Evolutionary conservation across 2,888 invertebrate species (phyloP).

Genomic region (Stenodera caucasica): DNA sequence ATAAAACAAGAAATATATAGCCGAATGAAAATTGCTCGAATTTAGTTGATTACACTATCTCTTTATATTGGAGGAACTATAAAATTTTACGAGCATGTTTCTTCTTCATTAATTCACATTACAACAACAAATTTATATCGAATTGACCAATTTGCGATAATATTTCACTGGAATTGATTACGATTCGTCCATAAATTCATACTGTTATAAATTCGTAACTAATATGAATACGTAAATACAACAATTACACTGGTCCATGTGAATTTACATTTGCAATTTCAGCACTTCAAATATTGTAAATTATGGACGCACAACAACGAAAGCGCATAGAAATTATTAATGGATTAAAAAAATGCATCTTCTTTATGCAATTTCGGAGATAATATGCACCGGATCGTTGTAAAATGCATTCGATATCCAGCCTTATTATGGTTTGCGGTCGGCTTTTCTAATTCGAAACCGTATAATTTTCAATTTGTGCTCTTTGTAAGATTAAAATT

Average conservation of each 20-base stretch:
- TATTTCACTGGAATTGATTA: neutral
- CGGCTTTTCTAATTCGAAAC: constrained; percentile 48
- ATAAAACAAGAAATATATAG: neutral
- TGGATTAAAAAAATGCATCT: no score
- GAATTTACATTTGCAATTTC: no score
- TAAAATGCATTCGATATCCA: neutral
- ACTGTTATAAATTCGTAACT: neutral
- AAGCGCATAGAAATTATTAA: no score
- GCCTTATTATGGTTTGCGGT: constrained; percentile 51
- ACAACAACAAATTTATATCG: neutral
- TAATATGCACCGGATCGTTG: no score
- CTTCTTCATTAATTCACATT: neutral
- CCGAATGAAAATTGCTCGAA: neutral
- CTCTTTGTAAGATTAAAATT: constrained; percentile 49
- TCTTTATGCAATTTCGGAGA: no score
- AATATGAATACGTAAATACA: neutral
- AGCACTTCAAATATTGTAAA: no score
- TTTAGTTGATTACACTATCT: neutral
- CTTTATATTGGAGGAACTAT: neutral
- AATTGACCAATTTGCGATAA: neutral
- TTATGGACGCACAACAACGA: no score
- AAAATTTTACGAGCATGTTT: neutral
- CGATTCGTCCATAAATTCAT: neutral
- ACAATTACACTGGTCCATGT: no score
- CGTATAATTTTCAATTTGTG: constrained; percentile 53